Percentiles rank a stretch among this genome's conserved stretches.
Conservation (phyloP, 2,113 vertebrate species). For the Tor tambroides region DNA sequence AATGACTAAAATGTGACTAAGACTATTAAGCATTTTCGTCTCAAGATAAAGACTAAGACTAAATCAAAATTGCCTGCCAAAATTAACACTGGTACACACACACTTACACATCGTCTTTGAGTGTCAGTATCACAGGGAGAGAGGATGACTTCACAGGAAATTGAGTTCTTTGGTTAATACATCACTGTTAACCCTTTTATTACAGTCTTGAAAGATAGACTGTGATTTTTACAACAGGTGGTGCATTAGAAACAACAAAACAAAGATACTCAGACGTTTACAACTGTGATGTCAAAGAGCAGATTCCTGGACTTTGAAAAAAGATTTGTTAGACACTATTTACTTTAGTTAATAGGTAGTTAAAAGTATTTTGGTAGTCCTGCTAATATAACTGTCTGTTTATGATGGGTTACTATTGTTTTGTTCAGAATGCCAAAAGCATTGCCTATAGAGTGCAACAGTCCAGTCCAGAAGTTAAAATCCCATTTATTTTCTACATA, state of each 20-base stretch:
- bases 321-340: not conserved
- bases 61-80: no score
- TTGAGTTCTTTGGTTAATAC: not conserved
- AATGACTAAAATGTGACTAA: no score
- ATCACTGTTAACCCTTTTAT: not conserved
- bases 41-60: no score
- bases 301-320: not conserved
- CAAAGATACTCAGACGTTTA: not conserved
- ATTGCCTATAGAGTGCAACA: not conserved
- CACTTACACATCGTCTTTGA: not conserved
- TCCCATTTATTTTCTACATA: not conserved
- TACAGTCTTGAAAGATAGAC: not conserved
- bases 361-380: not conserved
- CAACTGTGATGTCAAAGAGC: not conserved
- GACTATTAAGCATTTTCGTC: no score
- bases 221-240: not conserved
- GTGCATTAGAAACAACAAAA: not conserved
- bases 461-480: not conserved
- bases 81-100: conserved; percentile 80
- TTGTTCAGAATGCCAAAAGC: not conserved
- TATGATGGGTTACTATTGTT: not conserved
- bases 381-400: not conserved
- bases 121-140: not conserved
- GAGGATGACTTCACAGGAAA: not conserved
- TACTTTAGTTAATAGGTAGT: not conserved